A percentile compares a stretch with the other conserved stretches of the same genome.
Conservation (phyloP, 35 echinoderm and acorn worm genomes). For the Hemicentrotus pulcherrimus region DNA sequence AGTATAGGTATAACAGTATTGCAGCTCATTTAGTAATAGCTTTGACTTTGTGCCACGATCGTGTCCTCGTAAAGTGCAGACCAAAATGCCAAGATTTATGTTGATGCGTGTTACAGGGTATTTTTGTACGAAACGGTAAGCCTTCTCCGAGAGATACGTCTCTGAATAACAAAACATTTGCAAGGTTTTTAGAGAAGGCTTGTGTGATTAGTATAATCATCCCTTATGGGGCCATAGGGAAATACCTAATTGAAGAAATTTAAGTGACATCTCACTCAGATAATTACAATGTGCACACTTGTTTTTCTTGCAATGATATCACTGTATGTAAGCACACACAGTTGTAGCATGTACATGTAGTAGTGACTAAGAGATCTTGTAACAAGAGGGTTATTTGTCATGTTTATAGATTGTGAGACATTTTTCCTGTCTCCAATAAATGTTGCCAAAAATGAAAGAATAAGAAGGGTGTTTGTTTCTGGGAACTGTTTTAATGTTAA, state of each 20-base stretch:
- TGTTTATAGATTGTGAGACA: not conserved
- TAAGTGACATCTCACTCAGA: not conserved
- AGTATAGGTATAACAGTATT: not conserved
- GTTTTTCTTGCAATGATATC: not conserved
- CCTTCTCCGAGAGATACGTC: not conserved
- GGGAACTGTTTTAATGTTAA: not conserved
- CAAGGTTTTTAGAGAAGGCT: constrained; percentile 7
- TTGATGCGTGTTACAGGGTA: not conserved
- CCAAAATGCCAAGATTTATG: not conserved
- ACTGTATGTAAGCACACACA: not conserved
- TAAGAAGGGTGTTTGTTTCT: not conserved
- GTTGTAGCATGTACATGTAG: not conserved
- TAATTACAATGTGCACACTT: not conserved
- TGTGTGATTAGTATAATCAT: not conserved
- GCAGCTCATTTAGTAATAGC: not conserved
- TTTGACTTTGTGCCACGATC: not conserved
- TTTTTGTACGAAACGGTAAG: not conserved
- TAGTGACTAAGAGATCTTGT: not conserved
- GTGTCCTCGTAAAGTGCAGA: not conserved
- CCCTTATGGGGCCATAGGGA: not conserved
- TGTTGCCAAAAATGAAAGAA: not conserved
- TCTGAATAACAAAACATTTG: not conserved
- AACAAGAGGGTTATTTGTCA: not conserved
- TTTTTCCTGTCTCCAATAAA: not conserved
- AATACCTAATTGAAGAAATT: not conserved